Evolutionary conservation across 1,140 invertebrate genomes (phyloP).

Genomic region (Cydia strobilella): DNA sequence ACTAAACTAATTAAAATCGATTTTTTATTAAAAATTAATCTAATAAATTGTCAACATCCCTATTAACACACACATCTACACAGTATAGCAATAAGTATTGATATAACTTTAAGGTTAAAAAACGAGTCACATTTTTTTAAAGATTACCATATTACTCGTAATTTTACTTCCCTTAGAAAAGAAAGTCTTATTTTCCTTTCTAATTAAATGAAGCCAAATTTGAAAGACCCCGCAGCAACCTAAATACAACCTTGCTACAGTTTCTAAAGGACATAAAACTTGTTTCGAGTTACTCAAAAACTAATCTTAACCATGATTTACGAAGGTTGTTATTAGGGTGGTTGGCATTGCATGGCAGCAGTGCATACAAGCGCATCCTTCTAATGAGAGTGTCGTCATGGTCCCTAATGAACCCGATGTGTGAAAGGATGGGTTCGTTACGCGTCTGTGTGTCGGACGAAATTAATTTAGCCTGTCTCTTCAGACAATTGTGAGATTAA

Average conservation of each 20-base stretch:
- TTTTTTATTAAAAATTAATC: too few species aligned
- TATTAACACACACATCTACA: too few species aligned
- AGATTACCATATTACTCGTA: not conserved
- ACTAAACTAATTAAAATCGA: too few species aligned
- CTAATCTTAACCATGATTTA: not conserved
- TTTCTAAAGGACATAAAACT: not conserved
- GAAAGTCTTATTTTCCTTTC: constrained; percentile 1
- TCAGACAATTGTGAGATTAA: constrained; percentile 21
- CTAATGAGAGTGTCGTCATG: constrained; percentile 18
- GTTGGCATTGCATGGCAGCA: not conserved
- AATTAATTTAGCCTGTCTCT: constrained; percentile 19
- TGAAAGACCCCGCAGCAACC: constrained; percentile 17
- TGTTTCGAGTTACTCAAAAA: not conserved
- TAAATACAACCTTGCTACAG: not conserved
- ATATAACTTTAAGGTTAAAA: too few species aligned
- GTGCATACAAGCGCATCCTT: constrained; percentile 18
- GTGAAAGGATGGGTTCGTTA: constrained; percentile 18
- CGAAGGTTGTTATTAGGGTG: not conserved
- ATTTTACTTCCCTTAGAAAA: constrained; percentile 5
- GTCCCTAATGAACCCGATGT: constrained; percentile 18
- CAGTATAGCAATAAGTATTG: too few species aligned
- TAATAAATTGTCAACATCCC: too few species aligned
- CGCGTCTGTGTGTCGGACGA: constrained; percentile 15
- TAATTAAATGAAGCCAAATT: constrained; percentile 17
- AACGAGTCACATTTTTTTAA: too few species aligned